Conservation (phyloP, 2,113 vertebrate genomes). For the Calidris pugnax region DNA sequence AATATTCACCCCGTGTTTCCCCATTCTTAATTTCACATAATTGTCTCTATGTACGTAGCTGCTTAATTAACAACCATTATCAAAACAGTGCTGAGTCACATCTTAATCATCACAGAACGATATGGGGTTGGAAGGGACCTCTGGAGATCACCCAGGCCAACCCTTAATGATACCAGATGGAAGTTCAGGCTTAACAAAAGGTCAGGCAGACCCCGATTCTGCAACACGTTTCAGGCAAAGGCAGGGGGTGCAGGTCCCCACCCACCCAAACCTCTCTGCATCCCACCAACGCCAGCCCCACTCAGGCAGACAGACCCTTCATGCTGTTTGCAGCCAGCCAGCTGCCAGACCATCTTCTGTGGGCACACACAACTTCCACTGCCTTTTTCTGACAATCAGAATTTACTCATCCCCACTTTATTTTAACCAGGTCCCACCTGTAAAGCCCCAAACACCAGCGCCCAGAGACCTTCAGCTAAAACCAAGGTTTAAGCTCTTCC, state of each 20-base stretch:
- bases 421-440: not conserved
- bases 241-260: not conserved
- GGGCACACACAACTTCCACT: rapidly evolving
- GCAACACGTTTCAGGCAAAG: not conserved
- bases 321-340: not conserved
- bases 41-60: not conserved
- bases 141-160: too few relatives aligned
- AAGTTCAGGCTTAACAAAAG: not conserved
- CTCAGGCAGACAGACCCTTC: not conserved
- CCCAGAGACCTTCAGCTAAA: not conserved
- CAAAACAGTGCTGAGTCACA: not conserved
- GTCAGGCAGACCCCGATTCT: not conserved
- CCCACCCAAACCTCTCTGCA: not conserved
- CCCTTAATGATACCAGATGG: not conserved
- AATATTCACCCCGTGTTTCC: not conserved
- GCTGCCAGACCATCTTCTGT: not conserved
- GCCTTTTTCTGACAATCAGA: not conserved
- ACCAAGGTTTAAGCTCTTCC: not conserved
- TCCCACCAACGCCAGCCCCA: rapidly evolving
- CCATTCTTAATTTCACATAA: not conserved
- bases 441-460: not conserved
- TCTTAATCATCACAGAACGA: not conserved
- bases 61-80: not conserved
- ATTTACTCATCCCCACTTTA: rapidly evolving
- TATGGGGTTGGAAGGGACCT: too few relatives aligned